phyloP scores from a whole-genome alignment of 1,140 invertebrate species.

The Apis florea region DNA sequence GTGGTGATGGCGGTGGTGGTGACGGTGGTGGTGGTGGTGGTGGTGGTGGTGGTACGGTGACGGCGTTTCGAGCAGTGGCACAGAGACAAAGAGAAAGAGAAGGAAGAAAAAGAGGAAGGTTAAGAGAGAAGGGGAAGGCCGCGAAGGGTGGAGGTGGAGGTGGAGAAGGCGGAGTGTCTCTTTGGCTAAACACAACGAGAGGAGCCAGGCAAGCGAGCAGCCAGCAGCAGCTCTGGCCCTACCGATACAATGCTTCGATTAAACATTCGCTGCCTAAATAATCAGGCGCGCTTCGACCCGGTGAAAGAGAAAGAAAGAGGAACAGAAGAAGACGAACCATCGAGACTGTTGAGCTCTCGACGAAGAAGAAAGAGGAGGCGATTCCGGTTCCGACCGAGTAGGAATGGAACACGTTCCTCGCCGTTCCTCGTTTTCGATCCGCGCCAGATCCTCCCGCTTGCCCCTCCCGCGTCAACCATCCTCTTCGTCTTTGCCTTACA shows the following conservation, averaged over 20 bases:
- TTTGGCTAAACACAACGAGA: slow-evolving; percentile 63
- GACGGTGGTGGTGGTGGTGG: slow-evolving; percentile 30
- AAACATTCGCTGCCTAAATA: slow-evolving; percentile 81
- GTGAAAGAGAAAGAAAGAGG: slow-evolving; percentile 52
- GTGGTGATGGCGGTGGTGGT: slow-evolving; percentile 32
- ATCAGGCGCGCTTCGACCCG: slow-evolving; percentile 72
- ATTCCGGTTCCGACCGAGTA: slow-evolving; percentile 71
- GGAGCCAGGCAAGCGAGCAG: slow-evolving; percentile 35
- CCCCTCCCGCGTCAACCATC: slow-evolving; percentile 7
- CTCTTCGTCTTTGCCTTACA: slow-evolving; percentile 47
- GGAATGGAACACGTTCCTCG: slow-evolving; percentile 69
- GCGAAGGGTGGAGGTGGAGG: slow-evolving; percentile 39
- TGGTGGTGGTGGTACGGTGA: slow-evolving; percentile 44
- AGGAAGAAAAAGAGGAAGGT: slow-evolving; percentile 32
- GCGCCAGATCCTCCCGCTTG: slow-evolving; percentile 50
- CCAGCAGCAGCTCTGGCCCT: slow-evolving; percentile 58
- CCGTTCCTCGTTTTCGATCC: slow-evolving; percentile 67
- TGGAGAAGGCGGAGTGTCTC: slow-evolving; percentile 54
- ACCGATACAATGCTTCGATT: slow-evolving; percentile 80
- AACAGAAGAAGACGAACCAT: slow-evolving; percentile 28
- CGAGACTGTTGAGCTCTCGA: background rate
- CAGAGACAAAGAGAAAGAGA: slow-evolving; percentile 31
- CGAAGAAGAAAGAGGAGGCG: slow-evolving; percentile 49
- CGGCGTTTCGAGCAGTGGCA: slow-evolving; percentile 38
- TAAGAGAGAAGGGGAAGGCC: slow-evolving; percentile 32